Base-by-base conservation (phyloP, 2,113 vertebrate species). In the Canis aureus region DNA sequence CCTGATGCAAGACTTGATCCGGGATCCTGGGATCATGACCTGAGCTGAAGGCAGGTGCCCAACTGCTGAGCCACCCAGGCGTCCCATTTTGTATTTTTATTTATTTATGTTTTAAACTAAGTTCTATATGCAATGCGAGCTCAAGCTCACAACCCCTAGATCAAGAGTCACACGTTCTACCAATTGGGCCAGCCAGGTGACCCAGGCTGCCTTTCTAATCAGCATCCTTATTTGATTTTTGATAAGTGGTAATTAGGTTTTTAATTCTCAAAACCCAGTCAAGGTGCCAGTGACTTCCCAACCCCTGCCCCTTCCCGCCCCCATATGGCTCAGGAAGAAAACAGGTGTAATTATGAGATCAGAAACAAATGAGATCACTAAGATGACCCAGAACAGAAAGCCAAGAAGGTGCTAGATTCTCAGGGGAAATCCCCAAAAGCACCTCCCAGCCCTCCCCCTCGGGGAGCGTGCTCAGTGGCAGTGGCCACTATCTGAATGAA, bases 221-320 rank as follows among this genome's bases (percentile, higher is more conserved):
- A 53, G 10, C 27, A 29, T 94, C 7, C 38, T 83, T 55, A 91
- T 94, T 90, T 92, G 55, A 64, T 85, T 67, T 86, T 73, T 92
- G 57, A 67, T 92, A 86, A 96, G 69, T 4, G 57, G n/a, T 23
- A 57, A 38, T 78, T 92, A 53, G 22, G 43, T 81, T 97, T 92
- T 76, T 92, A 88, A 91, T 93, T 84, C 81, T 95, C 17, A 73
- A 92, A 96, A 89, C 11, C 55, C 67, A 91, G 57, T 57, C 85
- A 25, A 87, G 13, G 25, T 88, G 25, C 27, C 43, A 66, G 0
- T 64, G 12, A 53, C 13, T 16, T 43, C 11, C 73, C 43, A 76
- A 12, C 25, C 22, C 22, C 22, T 74, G 11, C 69, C n/a, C n/a
- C 35, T 38, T 35, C 11, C 19, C 35, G n/a, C 69, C 35, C 38